Evolutionary conservation across 2,888 invertebrate genomes (phyloP).

Genomic region (Magallana nippona): DNA sequence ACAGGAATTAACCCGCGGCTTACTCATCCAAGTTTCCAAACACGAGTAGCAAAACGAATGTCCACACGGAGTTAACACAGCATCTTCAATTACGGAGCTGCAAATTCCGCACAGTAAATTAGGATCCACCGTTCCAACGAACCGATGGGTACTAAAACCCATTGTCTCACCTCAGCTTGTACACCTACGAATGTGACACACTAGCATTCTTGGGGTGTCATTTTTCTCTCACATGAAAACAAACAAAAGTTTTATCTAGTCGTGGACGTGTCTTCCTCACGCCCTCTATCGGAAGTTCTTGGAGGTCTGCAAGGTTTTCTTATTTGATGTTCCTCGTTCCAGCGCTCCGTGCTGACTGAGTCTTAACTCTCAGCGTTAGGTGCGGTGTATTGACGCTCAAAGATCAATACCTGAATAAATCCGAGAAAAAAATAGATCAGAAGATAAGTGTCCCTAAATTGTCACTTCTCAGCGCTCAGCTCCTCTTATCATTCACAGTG

Average conservation of each 20-base stretch:
- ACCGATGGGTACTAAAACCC: conserved; percentile 72
- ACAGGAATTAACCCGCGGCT: conserved; percentile 69
- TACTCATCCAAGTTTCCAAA: conserved; percentile 74
- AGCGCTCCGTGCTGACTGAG: neutral
- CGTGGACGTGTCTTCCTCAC: neutral
- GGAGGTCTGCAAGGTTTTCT: neutral
- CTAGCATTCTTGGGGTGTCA: neutral
- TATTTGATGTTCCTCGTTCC: conserved; percentile 19
- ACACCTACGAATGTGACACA: neutral
- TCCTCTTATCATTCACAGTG: neutral
- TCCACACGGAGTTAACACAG: conserved; percentile 77
- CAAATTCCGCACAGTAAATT: conserved; percentile 78
- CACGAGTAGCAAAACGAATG: conserved; percentile 76
- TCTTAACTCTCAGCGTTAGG: neutral
- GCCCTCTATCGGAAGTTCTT: neutral
- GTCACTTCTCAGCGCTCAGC: neutral
- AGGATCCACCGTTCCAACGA: conserved; percentile 72
- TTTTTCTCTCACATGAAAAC: conserved; percentile 12
- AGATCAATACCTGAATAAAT: neutral
- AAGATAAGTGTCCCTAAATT: conserved; percentile 3
- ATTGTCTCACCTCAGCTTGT: conserved; percentile 51
- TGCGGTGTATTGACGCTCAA: conserved; percentile 30
- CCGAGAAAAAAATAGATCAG: neutral
- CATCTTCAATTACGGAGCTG: conserved; percentile 73
- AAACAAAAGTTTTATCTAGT: neutral